Percentiles rank a stretch among this genome's conserved stretches.
These are phyloP conservation scores for Lycia hirtaria DNA, from an alignment of 2,888 invertebrate genomes.

Conservation along the genomic window DNA sequence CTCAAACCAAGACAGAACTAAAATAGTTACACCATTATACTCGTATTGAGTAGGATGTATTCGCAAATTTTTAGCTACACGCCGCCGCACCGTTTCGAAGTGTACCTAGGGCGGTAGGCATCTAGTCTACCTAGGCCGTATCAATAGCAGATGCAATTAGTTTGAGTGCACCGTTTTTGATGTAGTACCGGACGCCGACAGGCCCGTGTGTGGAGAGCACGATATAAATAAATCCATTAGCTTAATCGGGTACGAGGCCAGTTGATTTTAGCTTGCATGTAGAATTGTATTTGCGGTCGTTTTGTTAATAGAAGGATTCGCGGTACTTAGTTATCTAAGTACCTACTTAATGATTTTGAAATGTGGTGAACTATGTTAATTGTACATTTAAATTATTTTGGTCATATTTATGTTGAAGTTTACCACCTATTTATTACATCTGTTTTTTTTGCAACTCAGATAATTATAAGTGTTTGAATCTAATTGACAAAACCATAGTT, in stretches of 20 bases:
- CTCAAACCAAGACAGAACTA: too few relatives aligned
- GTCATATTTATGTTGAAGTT: too few relatives aligned
- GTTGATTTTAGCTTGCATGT: constrained; percentile 51
- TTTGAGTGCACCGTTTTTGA: constrained; percentile 84
- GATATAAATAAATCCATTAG: constrained; percentile 68
- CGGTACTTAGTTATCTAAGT: neutral
- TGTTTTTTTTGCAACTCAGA: too few relatives aligned
- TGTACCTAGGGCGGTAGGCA: constrained; percentile 30
- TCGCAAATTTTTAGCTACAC: constrained; percentile 47
- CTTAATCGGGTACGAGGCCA: constrained; percentile 56
- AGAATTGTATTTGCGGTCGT: constrained; percentile 38
- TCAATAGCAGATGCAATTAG: constrained; percentile 84
- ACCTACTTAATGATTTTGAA: constrained; percentile 5
- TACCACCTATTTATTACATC: too few relatives aligned
- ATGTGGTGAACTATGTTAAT: neutral
- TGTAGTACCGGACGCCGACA: constrained; percentile 72
- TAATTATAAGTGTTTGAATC: too few relatives aligned
- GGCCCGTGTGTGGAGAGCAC: constrained; percentile 58
- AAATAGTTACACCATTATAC: too few relatives aligned
- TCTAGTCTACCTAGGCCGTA: constrained; percentile 56
- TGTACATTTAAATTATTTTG: too few relatives aligned
- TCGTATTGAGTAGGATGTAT: constrained; percentile 47
- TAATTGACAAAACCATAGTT: too few relatives aligned
- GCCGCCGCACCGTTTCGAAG: constrained; percentile 31
- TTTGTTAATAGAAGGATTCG: constrained; percentile 18